These are phyloP conservation scores for Seira musarum DNA, from an alignment of 2,888 invertebrate species.

Conservation along the genomic window DNA sequence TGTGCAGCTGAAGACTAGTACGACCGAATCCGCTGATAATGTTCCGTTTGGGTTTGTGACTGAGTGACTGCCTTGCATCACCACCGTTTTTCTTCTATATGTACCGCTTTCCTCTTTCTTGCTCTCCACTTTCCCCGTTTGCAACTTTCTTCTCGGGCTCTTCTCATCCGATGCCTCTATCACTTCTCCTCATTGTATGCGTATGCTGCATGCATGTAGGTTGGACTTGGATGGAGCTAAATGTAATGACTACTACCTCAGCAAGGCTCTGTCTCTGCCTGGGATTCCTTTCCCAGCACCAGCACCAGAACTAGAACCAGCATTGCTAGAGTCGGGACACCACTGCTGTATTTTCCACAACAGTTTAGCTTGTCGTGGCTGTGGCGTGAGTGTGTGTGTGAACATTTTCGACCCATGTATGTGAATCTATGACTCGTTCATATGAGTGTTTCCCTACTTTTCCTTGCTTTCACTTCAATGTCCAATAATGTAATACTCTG, in stretches of 20 bases:
- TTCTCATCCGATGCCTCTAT: conserved; percentile 6
- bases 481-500: conserved; percentile 57
- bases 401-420: conserved; percentile 10
- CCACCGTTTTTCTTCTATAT: conserved; percentile 53
- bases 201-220: neutral
- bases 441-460: conserved; percentile 25
- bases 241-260: neutral
- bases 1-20: conserved; percentile 37
- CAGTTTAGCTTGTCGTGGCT: neutral
- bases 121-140: conserved; percentile 16
- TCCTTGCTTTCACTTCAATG: conserved; percentile 31
- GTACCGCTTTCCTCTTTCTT: conserved; percentile 51
- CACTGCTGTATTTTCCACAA: conserved; percentile 25
- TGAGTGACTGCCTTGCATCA: conserved; percentile 51
- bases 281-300: conserved; percentile 3
- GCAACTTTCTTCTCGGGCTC: conserved; percentile 37
- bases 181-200: conserved; percentile 24
- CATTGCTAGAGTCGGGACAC: neutral
- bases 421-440: conserved; percentile 2
- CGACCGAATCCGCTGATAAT: conserved; percentile 13
- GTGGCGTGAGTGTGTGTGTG: neutral
- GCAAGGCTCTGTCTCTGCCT: conserved; percentile 4
- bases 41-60: conserved; percentile 16
- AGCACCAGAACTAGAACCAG: no score
- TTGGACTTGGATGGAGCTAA: conserved; percentile 3